phyloP scores from a whole-genome alignment of 92 coral and sea anemone genomes.

The Micromussa lordhowensis region DNA sequence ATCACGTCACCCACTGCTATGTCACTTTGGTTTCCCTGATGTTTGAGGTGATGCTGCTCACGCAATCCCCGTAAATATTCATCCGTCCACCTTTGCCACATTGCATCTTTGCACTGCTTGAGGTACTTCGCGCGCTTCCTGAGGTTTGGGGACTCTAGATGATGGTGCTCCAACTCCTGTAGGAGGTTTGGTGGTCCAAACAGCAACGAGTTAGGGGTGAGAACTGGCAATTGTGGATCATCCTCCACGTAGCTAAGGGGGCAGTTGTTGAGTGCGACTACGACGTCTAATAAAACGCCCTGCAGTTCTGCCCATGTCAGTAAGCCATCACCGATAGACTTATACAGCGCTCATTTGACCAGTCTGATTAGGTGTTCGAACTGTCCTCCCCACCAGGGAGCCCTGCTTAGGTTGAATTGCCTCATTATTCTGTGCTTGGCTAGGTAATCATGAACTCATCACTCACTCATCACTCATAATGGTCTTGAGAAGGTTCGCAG shows the following conservation, averaged over 20 bases:
- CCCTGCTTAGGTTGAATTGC: not conserved
- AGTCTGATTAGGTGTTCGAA: not conserved
- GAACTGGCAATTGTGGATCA: not conserved
- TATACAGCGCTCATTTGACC: not conserved
- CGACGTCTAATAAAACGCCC: not conserved
- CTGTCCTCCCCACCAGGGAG: not conserved
- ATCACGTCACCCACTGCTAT: constrained; percentile 26
- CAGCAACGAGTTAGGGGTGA: constrained; percentile 12
- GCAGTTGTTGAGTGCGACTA: not conserved
- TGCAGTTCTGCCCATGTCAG: too few relatives aligned
- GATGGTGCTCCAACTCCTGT: constrained; percentile 15
- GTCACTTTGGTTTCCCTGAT: not conserved
- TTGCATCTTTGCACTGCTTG: not conserved
- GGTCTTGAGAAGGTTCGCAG: constrained; percentile 8
- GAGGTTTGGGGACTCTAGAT: not conserved
- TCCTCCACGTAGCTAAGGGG: not conserved
- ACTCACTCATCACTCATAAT: not conserved
- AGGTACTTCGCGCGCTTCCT: not conserved
- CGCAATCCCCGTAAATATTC: constrained; percentile 1
- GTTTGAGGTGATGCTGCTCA: constrained; percentile 10
- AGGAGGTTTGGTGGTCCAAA: not conserved
- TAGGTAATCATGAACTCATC: not conserved
- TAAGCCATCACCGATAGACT: too few relatives aligned
- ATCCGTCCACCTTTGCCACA: constrained; percentile 5
- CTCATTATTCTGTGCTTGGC: not conserved